Conservation (phyloP, 2,797 vertebrate genomes). For the Huso huso region DNA sequence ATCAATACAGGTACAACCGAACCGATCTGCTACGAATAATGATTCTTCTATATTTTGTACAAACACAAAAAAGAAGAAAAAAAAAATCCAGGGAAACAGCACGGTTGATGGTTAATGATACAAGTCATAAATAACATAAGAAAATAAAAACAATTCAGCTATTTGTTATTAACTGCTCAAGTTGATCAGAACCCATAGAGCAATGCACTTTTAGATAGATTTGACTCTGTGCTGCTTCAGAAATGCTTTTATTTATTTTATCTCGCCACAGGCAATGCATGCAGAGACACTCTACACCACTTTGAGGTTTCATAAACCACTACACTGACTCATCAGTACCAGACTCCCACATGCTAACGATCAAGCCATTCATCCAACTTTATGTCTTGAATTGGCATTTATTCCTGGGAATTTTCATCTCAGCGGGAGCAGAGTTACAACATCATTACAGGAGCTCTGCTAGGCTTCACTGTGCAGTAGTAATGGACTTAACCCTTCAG, state of each 20-base stretch:
- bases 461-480: background rate
- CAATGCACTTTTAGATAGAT: background rate
- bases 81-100: too few species aligned
- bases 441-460: slow-evolving; percentile 1
- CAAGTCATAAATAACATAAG: too few species aligned
- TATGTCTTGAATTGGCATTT: slow-evolving; percentile 1
- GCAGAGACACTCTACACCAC: background rate
- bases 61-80: too few species aligned
- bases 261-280: background rate
- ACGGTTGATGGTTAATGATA: too few species aligned
- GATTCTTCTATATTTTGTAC: too few species aligned
- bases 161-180: too few species aligned
- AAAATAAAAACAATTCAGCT: too few species aligned
- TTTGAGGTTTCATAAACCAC: background rate
- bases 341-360: background rate
- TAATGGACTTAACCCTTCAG: background rate
- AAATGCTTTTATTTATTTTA: too few species aligned
- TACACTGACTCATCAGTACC: background rate
- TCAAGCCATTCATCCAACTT: background rate
- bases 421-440: background rate
- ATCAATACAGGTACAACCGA: too few species aligned
- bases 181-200: background rate
- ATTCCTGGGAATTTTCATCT: slow-evolving; percentile 3
- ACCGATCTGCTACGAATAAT: too few species aligned
- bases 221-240: background rate